Base-by-base conservation (phyloP, 2,797 vertebrate species). In the Melanogrammus aeglefinus region DNA sequence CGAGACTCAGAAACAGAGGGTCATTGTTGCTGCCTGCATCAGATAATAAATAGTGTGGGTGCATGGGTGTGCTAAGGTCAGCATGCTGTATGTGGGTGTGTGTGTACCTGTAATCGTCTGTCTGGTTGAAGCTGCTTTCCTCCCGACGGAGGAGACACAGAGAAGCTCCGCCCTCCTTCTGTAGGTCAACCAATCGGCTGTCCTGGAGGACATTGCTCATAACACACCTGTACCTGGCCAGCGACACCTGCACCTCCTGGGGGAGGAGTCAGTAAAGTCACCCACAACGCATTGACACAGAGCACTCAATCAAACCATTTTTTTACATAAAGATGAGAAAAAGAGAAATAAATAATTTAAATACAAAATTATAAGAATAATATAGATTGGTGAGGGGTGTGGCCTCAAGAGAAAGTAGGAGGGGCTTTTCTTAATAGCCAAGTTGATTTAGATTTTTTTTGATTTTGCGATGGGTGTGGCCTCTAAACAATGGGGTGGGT, bases 161-260 rank as follows among this genome's bases (percentile, higher is more conserved):
- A 0, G 93, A 93, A 0, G 94, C 93, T 71, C 95, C 96, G 1
- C 97, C 97, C 79, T 97, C 96, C 87, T 94, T 89, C 89, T 98
- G 97, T 69, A 98, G 86, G 81, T 91, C 93, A 75, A 95, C 94
- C 89, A 99, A 90, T 79, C 86, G 91, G 0, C 89, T 74, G 0
- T 98, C 96, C 13, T 94, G 94, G 0, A 99, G 93, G 63, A 98
- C 91, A 0, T 83, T 92, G 35, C 92, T 84, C 96, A 99, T 99
- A 85, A 96, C 75, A 1, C 90, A 90, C 74, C 82, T 93, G 86
- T 91, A 93, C 73, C 82, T 91, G 79, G 81, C 90, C 77, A 97
- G 86, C 88, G 95, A 85, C 80, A 81, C 87, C 85, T 91, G 83
- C 0, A 94, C 95, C 77, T 96, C 96, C 98, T 99, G 90, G 80